Base-by-base conservation (phyloP, 2,113 vertebrate genomes). In the Hiodon alosoides region DNA sequence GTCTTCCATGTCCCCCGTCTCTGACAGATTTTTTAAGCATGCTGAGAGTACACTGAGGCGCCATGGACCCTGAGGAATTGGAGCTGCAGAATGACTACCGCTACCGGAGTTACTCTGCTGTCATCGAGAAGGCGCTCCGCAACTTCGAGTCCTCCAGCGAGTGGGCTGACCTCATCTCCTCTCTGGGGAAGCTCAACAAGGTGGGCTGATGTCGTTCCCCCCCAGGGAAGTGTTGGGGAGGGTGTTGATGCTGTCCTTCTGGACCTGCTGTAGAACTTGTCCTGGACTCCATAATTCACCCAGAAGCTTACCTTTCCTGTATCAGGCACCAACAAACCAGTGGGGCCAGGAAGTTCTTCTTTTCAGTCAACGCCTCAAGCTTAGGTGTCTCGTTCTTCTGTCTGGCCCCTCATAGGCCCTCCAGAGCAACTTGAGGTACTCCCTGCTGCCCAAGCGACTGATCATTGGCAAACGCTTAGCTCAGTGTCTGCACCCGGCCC, bases 161-260 rank as follows among this genome's bases (percentile, higher is more conserved):
- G 83, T 99, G 97, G 97, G 97, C 97, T 0, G 97, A 99, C 83
- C 95, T 99, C 51, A 99, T 99, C 79, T 99, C 97, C 17, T 98
- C 95, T 3, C 91, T 99, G 77, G 97, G 97, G 69, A 99, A 99
- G 78, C 95, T 99, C 82, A 99, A 96, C 78, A 99, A 99, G 96
- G 97, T 99, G 90, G 4, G 54, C 17, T 9, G 8, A 5, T 53
- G 47, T 11, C 6, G 52, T 11, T 67, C 10, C 14, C 58, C 14
- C 9, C 58, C 14, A 14, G 14, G 58, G 58, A 59, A 59, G 9
- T 59, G 31, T 31, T 31, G 31, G 31, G 31, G 31, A 31, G 31
- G 31, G 31, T 31, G 31, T 31, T 31, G 31, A 31, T 31, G 31
- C 31, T 31, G 31, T 31, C 31, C 31, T 2, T 31, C 31, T 31